A percentile compares a stretch with the other conserved stretches of the same genome.
Conservation (phyloP, 2,888 invertebrate genomes). For the Diachrysia chrysitis region DNA sequence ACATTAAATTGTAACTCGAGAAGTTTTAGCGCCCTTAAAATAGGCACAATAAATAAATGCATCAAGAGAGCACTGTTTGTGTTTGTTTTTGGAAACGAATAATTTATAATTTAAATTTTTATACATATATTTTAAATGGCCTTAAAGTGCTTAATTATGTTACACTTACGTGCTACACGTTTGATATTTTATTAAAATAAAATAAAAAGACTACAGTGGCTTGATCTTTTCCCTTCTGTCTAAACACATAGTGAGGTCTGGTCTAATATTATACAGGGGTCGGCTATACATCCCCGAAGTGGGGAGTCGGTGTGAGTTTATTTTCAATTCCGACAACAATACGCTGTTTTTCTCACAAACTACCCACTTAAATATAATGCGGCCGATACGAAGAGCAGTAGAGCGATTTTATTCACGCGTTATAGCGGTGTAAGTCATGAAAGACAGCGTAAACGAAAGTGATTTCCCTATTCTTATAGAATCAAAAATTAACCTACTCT, state of each 20-base stretch:
- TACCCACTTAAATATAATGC: slow-evolving; percentile 87
- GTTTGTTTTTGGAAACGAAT: no score
- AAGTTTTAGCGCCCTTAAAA: slow-evolving; percentile 14
- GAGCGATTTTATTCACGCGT: slow-evolving; percentile 74
- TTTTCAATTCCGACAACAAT: slow-evolving; percentile 87
- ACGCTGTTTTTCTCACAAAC: slow-evolving; percentile 85
- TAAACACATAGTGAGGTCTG: slow-evolving; percentile 41
- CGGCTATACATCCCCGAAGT: slow-evolving; percentile 65
- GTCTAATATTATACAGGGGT: slow-evolving; percentile 61
- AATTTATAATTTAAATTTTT: no score
- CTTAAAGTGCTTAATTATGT: no score
- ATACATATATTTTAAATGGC: no score
- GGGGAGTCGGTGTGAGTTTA: slow-evolving; percentile 71
- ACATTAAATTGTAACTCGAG: neutral
- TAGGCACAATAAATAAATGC: neutral
- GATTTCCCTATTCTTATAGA: no score
- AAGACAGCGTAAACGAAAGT: slow-evolving; percentile 49
- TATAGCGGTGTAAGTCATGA: slow-evolving; percentile 43
- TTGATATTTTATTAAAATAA: no score
- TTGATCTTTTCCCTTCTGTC: slow-evolving; percentile 29
- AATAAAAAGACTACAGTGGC: no score
- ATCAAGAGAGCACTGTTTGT: no score
- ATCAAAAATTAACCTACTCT: no score
- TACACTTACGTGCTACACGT: no score
- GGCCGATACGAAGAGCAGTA: slow-evolving; percentile 79